Base-by-base conservation (phyloP, 2,797 vertebrate species). In the Podarcis siculus region DNA sequence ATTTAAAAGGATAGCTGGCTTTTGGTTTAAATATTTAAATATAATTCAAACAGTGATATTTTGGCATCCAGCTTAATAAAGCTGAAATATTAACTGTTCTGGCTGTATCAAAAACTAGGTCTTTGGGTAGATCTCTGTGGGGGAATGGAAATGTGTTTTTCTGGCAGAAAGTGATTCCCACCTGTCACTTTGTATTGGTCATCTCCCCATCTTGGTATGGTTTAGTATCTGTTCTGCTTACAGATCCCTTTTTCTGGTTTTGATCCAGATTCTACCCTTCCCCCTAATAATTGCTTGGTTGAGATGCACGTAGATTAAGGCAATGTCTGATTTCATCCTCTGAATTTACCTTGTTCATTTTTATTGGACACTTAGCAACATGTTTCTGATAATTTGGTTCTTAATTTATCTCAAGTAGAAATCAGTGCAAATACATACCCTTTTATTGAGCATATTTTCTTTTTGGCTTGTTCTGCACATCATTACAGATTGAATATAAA, bases 401-500 rank as follows among this genome's bases (percentile, higher is more conserved):
- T 45, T 10, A 64, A 76, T 64, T 85, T 37, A 77, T 27, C 66
- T 87, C 72, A 89, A 30, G 79, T 90, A 88, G 79, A 88, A 21
- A 82, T 49, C 69, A 73, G 2, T 82, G 17, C 12, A 69, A 83
- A 67, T 30, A 83, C 58, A 5, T 45, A 71, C 21, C 13, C 1
- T 84, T 79, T 80, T 42, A 35, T 5, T 49, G 37, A 58, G 17
- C 9, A 78, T 64, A 30, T 86, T 72, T 32, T 35, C 73, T 5
- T 91, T 83, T 73, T 78, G 49, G 78, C 35, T 89, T 82, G 88
- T 77, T n/a, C 25, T 32, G 19, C 67, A n/a, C 92, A 0, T 58
- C 79, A 64, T 90, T 91, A 19, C 91, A 99, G 99, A 98, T 99
- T 93, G 98, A 99, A 88, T 99, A 99, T 95, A 98, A 97, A 89